phyloP scores from a whole-genome alignment of 2,797 vertebrate species.

The Malacoraja senta region DNA sequence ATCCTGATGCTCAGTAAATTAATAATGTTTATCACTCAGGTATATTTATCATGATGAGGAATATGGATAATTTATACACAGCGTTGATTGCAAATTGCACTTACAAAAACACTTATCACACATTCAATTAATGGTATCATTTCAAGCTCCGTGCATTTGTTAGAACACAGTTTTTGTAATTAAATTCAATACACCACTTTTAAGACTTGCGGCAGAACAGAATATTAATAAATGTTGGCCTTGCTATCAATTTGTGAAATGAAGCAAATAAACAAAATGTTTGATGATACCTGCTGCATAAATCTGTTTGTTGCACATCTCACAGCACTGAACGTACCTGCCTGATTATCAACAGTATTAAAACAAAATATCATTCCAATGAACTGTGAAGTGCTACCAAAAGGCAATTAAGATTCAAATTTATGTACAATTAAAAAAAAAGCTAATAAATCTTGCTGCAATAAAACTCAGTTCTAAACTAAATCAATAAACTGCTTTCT shows the following conservation, averaged over 20 bases:
- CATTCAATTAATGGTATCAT: constrained; percentile 76
- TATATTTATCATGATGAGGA: constrained; percentile 71
- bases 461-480: constrained; percentile 67
- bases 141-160: constrained; percentile 66
- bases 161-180: constrained; percentile 71
- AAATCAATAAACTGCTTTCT: constrained; percentile 75
- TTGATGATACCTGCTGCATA: constrained; percentile 67
- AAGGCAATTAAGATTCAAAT: constrained; percentile 78
- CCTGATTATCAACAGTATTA: constrained; percentile 70
- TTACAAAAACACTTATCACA: constrained; percentile 71
- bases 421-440: constrained; percentile 78
- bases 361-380: constrained; percentile 64
- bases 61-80: constrained; percentile 71
- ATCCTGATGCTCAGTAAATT: constrained; percentile 68
- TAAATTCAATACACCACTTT: constrained; percentile 71
- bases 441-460: constrained; percentile 58
- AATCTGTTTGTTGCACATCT: constrained; percentile 54
- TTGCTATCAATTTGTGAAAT: constrained; percentile 64
- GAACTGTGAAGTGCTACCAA: constrained; percentile 57
- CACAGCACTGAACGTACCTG: constrained; percentile 54
- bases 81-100: constrained; percentile 74
- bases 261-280: constrained; percentile 68
- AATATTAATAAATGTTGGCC: constrained; percentile 74
- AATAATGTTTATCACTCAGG: constrained; percentile 69
- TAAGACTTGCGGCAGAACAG: constrained; percentile 68